Evolutionary conservation across 2,888 invertebrate species (phyloP).

Genomic region (Philereme vetulata): DNA sequence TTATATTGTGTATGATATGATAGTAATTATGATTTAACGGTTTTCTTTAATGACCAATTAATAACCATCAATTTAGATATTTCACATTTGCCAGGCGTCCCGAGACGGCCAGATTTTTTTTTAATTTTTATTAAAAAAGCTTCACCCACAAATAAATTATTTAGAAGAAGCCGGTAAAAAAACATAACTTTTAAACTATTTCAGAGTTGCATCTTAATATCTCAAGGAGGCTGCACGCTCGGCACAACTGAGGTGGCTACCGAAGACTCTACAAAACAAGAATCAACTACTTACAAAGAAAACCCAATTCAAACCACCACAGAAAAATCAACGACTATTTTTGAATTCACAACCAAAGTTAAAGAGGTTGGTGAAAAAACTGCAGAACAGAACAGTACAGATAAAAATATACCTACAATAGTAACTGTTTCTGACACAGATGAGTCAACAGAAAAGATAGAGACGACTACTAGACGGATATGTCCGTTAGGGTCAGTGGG

Average conservation of each 20-base stretch:
- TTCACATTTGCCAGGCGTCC: too few species aligned
- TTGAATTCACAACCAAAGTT: not conserved
- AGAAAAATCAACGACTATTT: slow-evolving; percentile 10
- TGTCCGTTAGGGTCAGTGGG: slow-evolving; percentile 43
- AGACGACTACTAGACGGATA: slow-evolving; percentile 23
- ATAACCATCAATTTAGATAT: too few species aligned
- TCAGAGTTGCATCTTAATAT: slow-evolving; percentile 8
- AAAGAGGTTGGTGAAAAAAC: not conserved
- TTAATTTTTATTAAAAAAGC: too few species aligned
- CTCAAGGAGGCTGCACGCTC: slow-evolving; percentile 22
- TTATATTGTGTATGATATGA: too few species aligned
- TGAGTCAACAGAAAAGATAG: slow-evolving; percentile 6
- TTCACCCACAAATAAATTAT: too few species aligned
- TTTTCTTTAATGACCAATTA: too few species aligned
- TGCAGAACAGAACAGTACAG: not conserved
- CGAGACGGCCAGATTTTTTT: too few species aligned
- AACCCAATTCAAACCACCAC: slow-evolving; percentile 17
- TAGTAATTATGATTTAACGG: too few species aligned
- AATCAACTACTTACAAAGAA: slow-evolving; percentile 14
- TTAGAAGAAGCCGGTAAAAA: too few species aligned
- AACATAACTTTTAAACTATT: not conserved
- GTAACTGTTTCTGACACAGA: not conserved
- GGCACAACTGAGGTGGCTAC: slow-evolving; percentile 1
- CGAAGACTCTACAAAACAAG: not conserved
- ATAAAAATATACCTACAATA: not conserved